Conservation (phyloP, 2,888 invertebrate species). For the Caenorhabditis virilis region DNA sequence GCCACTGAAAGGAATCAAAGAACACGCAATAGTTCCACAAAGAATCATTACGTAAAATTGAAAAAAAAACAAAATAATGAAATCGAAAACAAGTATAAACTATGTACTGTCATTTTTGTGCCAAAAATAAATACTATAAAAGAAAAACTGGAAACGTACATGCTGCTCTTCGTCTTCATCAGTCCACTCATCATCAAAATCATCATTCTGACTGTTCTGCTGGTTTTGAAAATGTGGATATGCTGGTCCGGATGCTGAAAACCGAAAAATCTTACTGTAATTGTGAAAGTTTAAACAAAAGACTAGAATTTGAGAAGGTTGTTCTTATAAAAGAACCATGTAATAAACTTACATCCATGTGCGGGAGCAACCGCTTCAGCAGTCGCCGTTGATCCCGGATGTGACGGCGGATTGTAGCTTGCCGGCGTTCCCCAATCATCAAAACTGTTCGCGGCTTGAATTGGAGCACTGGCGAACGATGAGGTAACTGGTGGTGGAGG, state of each 20-base stretch:
- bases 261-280: too few species aligned
- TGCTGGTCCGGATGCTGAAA: neutral
- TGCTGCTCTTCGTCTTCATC: conserved; percentile 65
- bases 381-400: neutral
- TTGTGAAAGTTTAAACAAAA: too few species aligned
- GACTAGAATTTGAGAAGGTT: too few species aligned
- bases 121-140: neutral
- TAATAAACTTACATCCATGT: neutral
- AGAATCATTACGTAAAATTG: too few species aligned
- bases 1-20: too few species aligned
- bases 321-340: too few species aligned
- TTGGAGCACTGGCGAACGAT: conserved; percentile 2
- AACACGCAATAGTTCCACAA: too few species aligned
- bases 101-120: conserved; percentile 1
- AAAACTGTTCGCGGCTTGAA: neutral
- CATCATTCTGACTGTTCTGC: conserved; percentile 69
- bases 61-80: too few species aligned
- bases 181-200: conserved; percentile 68
- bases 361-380: neutral
- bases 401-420: neutral
- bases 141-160: conserved; percentile 24
- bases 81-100: too few species aligned
- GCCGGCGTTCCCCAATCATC: conserved; percentile 14
- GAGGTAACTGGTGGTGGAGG: conserved; percentile 9
- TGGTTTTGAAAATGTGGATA: neutral